Conservation (phyloP, 2,113 vertebrate species). For the Nestor notabilis region DNA sequence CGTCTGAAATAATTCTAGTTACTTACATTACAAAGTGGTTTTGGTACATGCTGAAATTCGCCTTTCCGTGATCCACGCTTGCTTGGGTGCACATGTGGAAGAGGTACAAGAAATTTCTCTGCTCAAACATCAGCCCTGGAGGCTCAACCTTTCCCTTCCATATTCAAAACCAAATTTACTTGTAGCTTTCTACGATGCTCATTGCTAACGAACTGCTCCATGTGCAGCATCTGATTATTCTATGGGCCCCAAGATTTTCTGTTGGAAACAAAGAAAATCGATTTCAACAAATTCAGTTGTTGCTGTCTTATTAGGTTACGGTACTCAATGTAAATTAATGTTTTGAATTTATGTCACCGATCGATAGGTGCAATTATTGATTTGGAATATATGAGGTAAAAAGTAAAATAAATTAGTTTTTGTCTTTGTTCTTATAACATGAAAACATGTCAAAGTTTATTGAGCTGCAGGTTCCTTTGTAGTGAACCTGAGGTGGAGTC, state of each 20-base stretch:
- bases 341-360: slow-evolving; percentile 71
- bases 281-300: slow-evolving; percentile 72
- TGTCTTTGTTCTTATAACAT: slow-evolving; percentile 40
- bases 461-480: neutral
- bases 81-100: neutral
- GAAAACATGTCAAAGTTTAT: slow-evolving; percentile 36
- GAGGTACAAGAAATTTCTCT: neutral
- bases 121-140: neutral
- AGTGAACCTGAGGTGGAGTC: neutral
- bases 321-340: slow-evolving; percentile 75
- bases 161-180: neutral
- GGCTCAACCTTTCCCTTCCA: neutral
- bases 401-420: slow-evolving; percentile 65
- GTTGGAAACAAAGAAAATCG: slow-evolving; percentile 70
- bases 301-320: slow-evolving; percentile 71
- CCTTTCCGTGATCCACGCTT: neutral
- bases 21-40: neutral
- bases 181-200: slow-evolving; percentile 41
- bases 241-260: slow-evolving; percentile 31
- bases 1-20: neutral
- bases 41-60: neutral
- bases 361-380: slow-evolving; percentile 77
- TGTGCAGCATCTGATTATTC: slow-evolving; percentile 23
- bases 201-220: slow-evolving; percentile 54
- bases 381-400: slow-evolving; percentile 55